Conservation (phyloP, 2,797 vertebrate species). For the Helicolenus hilgendorfi region DNA sequence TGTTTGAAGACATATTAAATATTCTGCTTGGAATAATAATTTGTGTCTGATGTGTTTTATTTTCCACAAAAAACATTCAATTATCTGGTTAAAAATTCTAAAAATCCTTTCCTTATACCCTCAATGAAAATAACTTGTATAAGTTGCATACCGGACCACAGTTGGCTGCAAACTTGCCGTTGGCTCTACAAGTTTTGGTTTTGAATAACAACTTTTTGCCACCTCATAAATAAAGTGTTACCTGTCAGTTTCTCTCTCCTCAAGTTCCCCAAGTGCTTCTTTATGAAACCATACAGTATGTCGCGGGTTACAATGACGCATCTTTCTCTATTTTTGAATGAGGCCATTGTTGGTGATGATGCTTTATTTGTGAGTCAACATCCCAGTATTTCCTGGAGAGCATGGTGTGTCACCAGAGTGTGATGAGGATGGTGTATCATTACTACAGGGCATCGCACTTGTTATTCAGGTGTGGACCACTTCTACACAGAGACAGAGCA, state of each 20-base stretch:
- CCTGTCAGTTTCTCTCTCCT: background rate
- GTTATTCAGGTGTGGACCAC: conserved; percentile 45
- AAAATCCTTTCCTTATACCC: background rate
- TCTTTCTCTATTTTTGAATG: conserved; percentile 31
- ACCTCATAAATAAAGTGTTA: background rate
- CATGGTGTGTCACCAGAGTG: conserved; percentile 39
- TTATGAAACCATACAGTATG: background rate
- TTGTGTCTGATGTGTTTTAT: background rate
- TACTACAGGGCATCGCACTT: conserved; percentile 50
- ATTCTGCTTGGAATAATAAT: background rate
- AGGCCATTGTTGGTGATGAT: background rate
- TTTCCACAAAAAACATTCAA: background rate
- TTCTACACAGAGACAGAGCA: conserved; percentile 30
- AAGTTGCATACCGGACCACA: background rate
- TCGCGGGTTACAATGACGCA: background rate
- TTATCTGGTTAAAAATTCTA: background rate
- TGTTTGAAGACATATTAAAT: background rate
- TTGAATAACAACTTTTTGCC: background rate
- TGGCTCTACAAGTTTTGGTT: background rate
- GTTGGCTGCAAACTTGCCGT: background rate
- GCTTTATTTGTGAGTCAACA: conserved; percentile 49
- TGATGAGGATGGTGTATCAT: conserved; percentile 47
- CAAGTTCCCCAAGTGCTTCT: background rate
- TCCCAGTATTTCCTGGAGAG: conserved; percentile 5
- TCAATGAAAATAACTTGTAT: background rate